phyloP scores from a whole-genome alignment of 2,113 vertebrate genomes.

The Anser brachyrhynchus region DNA sequence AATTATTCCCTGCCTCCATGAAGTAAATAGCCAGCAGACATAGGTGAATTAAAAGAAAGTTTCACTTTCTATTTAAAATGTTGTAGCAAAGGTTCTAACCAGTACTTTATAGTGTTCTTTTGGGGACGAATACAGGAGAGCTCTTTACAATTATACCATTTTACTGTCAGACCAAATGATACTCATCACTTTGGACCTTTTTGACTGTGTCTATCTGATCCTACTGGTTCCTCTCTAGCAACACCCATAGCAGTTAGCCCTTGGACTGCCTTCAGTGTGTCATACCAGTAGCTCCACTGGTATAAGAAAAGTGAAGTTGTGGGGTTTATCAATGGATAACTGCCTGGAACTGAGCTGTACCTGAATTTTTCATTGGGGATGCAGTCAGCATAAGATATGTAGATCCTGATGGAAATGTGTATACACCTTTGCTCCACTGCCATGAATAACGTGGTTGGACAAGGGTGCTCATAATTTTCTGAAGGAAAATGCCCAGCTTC shows the following conservation, averaged over 20 bases:
- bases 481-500: background rate
- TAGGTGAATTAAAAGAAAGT: background rate
- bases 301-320: background rate
- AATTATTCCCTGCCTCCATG: background rate
- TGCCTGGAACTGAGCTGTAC: background rate
- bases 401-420: background rate
- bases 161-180: background rate
- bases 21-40: background rate
- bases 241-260: background rate
- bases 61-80: background rate
- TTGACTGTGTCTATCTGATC: background rate
- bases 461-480: background rate
- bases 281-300: background rate
- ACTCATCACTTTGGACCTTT: background rate
- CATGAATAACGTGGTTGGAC: background rate
- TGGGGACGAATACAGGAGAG: background rate
- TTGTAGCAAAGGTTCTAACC: background rate
- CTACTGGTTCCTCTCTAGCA: background rate
- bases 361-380: background rate
- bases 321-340: background rate
- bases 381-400: background rate
- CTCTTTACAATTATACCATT: background rate
- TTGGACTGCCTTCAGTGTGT: background rate
- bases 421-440: background rate
- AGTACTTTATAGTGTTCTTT: background rate